Evolutionary conservation across 2,113 vertebrate genomes (phyloP).

Genomic region (Perognathus longimembris): DNA sequence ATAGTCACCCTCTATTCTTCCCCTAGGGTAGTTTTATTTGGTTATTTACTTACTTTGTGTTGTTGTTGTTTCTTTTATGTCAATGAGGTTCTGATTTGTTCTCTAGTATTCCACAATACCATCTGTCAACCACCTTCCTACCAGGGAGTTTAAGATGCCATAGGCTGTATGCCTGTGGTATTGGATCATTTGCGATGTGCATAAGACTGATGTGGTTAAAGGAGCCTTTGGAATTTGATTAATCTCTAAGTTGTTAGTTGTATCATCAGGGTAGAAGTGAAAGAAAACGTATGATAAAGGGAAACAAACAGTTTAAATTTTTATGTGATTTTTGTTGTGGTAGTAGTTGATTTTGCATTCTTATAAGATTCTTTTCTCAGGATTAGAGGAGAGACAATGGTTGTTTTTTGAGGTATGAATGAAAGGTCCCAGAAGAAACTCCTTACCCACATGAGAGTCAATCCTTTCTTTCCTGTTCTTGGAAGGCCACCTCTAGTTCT

Average conservation of each 20-base stretch:
- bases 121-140: not conserved
- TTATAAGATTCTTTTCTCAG: not conserved
- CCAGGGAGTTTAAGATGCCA: not conserved
- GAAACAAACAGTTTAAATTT: not conserved
- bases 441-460: no score
- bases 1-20: not conserved
- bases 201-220: not conserved
- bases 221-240: not conserved
- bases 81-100: not conserved
- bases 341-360: not conserved
- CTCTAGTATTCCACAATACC: not conserved
- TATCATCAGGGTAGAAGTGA: not conserved
- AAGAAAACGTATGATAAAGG: not conserved
- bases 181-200: not conserved
- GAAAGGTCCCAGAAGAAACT: not conserved
- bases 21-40: no score
- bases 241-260: not conserved
- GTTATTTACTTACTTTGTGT: no score
- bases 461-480: not conserved
- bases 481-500: not conserved
- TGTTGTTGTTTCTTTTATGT: no score
- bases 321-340: not conserved
- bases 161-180: not conserved
- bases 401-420: not conserved
- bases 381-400: not conserved